phyloP scores from a whole-genome alignment of 2,888 invertebrate genomes.

The Blastobasis lacticolella region DNA sequence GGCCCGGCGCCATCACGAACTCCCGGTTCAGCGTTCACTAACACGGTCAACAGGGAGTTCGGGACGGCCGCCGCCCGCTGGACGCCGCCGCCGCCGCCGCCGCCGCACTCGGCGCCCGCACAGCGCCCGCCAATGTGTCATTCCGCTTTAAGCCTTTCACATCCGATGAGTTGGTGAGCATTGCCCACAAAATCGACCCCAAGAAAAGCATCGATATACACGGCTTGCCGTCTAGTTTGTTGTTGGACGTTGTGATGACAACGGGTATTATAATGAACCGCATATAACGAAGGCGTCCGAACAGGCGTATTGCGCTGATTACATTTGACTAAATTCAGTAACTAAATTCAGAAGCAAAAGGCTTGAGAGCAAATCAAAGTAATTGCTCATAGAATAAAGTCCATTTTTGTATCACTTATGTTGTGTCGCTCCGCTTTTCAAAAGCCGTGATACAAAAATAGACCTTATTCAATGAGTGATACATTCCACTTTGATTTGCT shows the following conservation, averaged over 20 bases:
- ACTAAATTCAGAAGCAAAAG: too few relatives aligned
- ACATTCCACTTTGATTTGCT: too few relatives aligned
- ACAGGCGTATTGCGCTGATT: too few relatives aligned
- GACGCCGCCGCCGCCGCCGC: conserved; percentile 20
- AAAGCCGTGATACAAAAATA: too few relatives aligned
- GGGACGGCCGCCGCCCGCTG: background rate
- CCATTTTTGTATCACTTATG: too few relatives aligned
- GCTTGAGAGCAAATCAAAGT: too few relatives aligned
- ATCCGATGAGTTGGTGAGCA: background rate
- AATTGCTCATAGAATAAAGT: too few relatives aligned
- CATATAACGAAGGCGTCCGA: background rate
- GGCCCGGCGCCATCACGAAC: too few relatives aligned
- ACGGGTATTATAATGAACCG: background rate
- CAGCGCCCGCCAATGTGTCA: background rate
- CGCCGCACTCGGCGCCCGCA: conserved; percentile 2
- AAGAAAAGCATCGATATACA: background rate
- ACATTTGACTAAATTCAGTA: too few relatives aligned
- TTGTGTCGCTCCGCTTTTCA: too few relatives aligned
- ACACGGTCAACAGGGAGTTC: background rate
- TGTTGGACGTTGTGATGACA: background rate
- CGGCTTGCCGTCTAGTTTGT: background rate
- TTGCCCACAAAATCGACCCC: background rate
- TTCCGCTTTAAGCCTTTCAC: background rate
- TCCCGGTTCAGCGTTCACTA: background rate
- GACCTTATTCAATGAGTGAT: too few relatives aligned